Conservation (phyloP, 2,113 vertebrate genomes). For the Channa argus region DNA sequence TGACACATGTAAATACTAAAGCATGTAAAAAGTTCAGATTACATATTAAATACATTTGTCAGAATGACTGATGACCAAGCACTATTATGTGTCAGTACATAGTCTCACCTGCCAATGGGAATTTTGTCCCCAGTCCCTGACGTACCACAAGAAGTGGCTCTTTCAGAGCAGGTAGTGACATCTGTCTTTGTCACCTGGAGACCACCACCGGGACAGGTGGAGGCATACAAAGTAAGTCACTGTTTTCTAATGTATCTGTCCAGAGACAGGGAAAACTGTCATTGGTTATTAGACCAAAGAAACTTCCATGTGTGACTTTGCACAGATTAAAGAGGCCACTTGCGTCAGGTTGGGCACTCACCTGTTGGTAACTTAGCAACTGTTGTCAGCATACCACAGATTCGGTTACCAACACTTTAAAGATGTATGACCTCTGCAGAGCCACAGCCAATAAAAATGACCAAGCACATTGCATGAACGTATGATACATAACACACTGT, state of each 20-base stretch:
- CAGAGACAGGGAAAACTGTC: background rate
- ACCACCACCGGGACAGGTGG: constrained; percentile 80
- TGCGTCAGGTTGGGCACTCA: constrained; percentile 56
- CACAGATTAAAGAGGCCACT: constrained; percentile 63
- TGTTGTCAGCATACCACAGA: constrained; percentile 78
- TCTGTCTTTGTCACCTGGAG: constrained; percentile 87
- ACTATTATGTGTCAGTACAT: constrained; percentile 3
- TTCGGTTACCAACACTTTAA: constrained; percentile 91
- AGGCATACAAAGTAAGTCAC: constrained; percentile 85
- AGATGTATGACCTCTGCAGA: constrained; percentile 85
- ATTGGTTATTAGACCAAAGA: background rate
- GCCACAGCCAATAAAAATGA: constrained; percentile 64
- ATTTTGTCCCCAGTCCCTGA: constrained; percentile 83
- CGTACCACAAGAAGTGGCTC: constrained; percentile 82
- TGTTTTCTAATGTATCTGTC: background rate
- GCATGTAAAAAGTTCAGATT: background rate
- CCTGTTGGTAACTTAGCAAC: constrained; percentile 86
- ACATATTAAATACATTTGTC: background rate
- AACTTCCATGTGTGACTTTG: background rate
- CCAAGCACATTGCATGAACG: constrained; percentile 51
- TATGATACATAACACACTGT: constrained; percentile 15
- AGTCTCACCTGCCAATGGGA: constrained; percentile 23
- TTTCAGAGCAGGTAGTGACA: constrained; percentile 83
- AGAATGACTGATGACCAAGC: background rate
- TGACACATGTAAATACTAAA: background rate